Evolutionary conservation across 37 sponge, comb jelly and placozoan genomes (phyloP), one percentile per base, ranked within the genome.

Genomic region (Halichondria panicea): DNA sequence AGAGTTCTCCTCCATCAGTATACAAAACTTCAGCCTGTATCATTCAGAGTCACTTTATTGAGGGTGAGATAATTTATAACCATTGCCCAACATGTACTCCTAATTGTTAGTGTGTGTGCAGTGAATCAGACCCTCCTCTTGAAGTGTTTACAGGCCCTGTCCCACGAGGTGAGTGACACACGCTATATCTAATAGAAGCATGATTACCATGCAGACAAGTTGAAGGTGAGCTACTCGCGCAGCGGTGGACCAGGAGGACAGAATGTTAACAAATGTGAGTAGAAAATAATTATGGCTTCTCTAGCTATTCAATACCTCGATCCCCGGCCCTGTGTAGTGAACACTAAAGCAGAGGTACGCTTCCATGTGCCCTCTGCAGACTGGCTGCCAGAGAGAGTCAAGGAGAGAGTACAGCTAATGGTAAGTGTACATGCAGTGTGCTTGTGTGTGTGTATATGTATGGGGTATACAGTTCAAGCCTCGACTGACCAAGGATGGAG

Each of bases 191-290:
- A 2, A 55, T 27, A 27, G 22, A 55, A 3, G 22, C 11, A 48
- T 18, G 13, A 2, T 31, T 31, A 36, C 11, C 46, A 19, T 41
- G 21, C 55, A 91, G 96, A 95, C 3, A 95, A 91, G 46, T 54
- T 95, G 42, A 70, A 45, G 0, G 53, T 91, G 0, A 35, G 61
- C 18, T 95, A 69, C 71, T 48, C 77, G n/a, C 38, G 84, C 30
- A 93, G 96, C 38, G 78, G 94, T 58, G 96, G 96, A 0, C 96
- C 96, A 18, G 96, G 96, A 22, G 96, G 96, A 31, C 96, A 96
- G 73, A 96, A 96, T 79, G 96, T 96, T 1, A 96, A 96, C 84
- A 96, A 96, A 69, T 55, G 95, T 94, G 32, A 56, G 86, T 78
- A 33, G 4, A 27, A 65, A 22, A 65, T 37, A 22, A 27, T 66